These are phyloP conservation scores for Sebastes cheni DNA, from an alignment of 2,797 vertebrate genomes.

Conservation along the genomic window DNA sequence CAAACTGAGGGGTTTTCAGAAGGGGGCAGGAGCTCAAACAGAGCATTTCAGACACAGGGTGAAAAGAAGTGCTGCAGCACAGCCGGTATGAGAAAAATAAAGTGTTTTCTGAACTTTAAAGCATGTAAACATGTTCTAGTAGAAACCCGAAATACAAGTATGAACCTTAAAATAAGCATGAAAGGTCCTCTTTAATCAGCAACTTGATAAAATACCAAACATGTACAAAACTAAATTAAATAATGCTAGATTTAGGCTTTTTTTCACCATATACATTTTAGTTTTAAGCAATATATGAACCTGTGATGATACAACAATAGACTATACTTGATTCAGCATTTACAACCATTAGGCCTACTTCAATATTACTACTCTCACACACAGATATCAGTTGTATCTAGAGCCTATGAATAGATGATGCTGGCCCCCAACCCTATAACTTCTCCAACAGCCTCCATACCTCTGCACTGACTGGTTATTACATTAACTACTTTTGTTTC, in stretches of 20 bases:
- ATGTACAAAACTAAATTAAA: not conserved
- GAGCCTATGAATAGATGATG: not conserved
- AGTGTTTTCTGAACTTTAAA: too few species aligned
- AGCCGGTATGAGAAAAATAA: too few species aligned
- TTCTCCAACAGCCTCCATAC: slow-evolving; percentile 8
- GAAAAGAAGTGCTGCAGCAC: too few species aligned
- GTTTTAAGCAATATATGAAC: not conserved
- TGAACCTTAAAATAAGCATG: too few species aligned
- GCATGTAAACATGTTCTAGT: too few species aligned
- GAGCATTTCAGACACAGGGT: too few species aligned
- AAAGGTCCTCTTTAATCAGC: not conserved
- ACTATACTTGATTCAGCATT: not conserved
- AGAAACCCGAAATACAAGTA: too few species aligned
- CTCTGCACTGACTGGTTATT: slow-evolving; percentile 30
- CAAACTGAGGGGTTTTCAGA: too few species aligned
- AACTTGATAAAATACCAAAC: not conserved
- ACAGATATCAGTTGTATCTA: not conserved
- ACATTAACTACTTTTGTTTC: slow-evolving; percentile 60
- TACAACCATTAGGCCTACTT: not conserved
- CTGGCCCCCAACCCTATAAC: not conserved
- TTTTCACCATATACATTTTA: not conserved
- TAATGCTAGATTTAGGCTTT: not conserved
- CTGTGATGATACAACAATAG: not conserved
- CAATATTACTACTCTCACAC: not conserved
- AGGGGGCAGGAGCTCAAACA: too few species aligned